These are phyloP conservation scores for Tragelaphus imberbis DNA, from an alignment of 2,113 vertebrate genomes.

Conservation along the genomic window DNA sequence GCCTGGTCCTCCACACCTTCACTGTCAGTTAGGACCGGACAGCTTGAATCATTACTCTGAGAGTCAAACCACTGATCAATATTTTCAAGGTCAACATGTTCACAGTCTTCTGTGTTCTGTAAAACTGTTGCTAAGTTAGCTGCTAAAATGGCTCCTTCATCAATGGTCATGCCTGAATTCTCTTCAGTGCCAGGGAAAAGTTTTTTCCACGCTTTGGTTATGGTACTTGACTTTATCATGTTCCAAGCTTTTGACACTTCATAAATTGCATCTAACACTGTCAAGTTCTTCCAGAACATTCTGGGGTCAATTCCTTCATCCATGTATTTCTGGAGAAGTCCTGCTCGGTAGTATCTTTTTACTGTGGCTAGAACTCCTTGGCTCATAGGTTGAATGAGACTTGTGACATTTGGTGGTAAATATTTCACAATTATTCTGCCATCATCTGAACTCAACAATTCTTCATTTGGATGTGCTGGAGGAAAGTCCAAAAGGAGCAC, in stretches of 20 bases:
- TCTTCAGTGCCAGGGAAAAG: conserved; percentile 66
- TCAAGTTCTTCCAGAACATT: conserved; percentile 73
- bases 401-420: conserved; percentile 70
- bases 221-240: conserved; percentile 66
- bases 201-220: conserved; percentile 71
- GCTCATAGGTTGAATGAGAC: conserved; percentile 73
- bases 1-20: conserved; percentile 29
- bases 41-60: conserved; percentile 46
- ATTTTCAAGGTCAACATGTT: conserved; percentile 60
- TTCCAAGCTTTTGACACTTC: conserved; percentile 72
- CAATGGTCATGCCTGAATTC: conserved; percentile 55
- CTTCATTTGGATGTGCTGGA: conserved; percentile 53
- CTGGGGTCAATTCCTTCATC: conserved; percentile 65
- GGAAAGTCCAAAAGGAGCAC: conserved; percentile 71
- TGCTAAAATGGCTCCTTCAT: conserved; percentile 71
- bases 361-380: conserved; percentile 69
- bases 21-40: conserved; percentile 39
- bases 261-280: conserved; percentile 73
- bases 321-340: conserved; percentile 69
- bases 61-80: conserved; percentile 69
- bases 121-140: conserved; percentile 71
- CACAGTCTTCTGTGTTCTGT: conserved; percentile 69
- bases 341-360: conserved; percentile 70
- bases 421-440: conserved; percentile 71
- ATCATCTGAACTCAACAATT: conserved; percentile 62